Evolutionary conservation across 2,797 vertebrate species (phyloP), one percentile per base, ranked within the genome.

Genomic region (Sebastes iracundus): DNA sequence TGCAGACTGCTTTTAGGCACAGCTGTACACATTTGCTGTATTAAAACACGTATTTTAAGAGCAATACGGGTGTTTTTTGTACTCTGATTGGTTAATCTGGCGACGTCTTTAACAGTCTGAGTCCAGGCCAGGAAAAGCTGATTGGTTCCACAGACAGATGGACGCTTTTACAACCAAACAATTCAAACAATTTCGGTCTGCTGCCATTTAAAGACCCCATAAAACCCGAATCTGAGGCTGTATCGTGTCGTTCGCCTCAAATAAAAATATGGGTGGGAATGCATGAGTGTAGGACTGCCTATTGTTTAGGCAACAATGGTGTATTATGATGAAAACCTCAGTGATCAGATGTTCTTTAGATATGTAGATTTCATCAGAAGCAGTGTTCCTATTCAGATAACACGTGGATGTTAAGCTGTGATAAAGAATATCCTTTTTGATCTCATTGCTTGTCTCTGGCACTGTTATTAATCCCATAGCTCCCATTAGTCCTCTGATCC

Each of bases 111-210:
- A 60, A 65, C 22, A 25, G 55, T 27, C 61, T 73, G 59, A 60
- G 49, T 4, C 27, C 8, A 66, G n/a, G 78, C 79, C 74, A 81
- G 16, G 60, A 63, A 25, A 52, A 27, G 18, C 42, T 65, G 28
- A 76, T 63, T 65, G 62, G 62, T 59, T 61, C 38, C 33, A 58
- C 55, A 49, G 65, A 77, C 83, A 84, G 83, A 87, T 87, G 86
- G 75, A 28, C 2, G 1, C 20, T 76, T 87, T 85, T 65, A 80
- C 65, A 67, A 56, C 60, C 28, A 30, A 64, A 72, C 61, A 71
- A 28, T 78, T 79, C 28, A 33, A 64, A 72, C 61, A 71, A 28
- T 78, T 79, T 53, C 32, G 22, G 7, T 77, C 52, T 65, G 79
- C 27, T 77, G 68, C 49, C 11, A 52, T 82, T 75, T 71, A 70